Conservation (phyloP, 2,113 vertebrate genomes). For the Percina caprodes region DNA sequence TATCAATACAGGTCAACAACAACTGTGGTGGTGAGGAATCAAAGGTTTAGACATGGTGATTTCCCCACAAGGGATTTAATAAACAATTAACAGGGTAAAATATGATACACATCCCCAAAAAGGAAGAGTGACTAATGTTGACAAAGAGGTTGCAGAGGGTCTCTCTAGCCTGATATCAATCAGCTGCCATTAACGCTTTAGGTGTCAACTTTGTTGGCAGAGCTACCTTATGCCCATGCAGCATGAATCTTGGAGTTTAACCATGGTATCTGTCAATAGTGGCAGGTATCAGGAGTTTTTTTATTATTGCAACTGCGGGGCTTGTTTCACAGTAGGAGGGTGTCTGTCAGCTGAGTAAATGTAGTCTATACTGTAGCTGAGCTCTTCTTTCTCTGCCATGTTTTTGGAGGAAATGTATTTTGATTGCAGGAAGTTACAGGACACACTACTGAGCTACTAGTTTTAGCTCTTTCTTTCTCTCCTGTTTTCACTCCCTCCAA, state of each 20-base stretch:
- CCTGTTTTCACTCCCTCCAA: slow-evolving; percentile 17
- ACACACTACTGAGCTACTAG: slow-evolving; percentile 11
- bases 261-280: slow-evolving; percentile 79
- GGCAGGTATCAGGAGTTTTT: slow-evolving; percentile 57
- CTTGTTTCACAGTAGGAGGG: slow-evolving; percentile 66
- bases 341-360: slow-evolving; percentile 61
- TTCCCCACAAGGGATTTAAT: slow-evolving; percentile 9
- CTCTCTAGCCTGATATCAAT: slow-evolving; percentile 69
- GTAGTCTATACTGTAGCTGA: slow-evolving; percentile 67
- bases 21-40: slow-evolving; percentile 45
- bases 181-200: slow-evolving; percentile 72
- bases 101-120: slow-evolving; percentile 29
- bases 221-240: slow-evolving; percentile 53
- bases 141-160: slow-evolving; percentile 37
- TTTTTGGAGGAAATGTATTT: slow-evolving; percentile 51
- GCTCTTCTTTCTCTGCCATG: slow-evolving; percentile 44
- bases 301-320: slow-evolving; percentile 61
- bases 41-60: slow-evolving; percentile 1
- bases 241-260: slow-evolving; percentile 71
- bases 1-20: slow-evolving; percentile 24
- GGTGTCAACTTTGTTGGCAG: slow-evolving; percentile 72
- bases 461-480: neutral
- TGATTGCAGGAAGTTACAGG: slow-evolving; percentile 58
- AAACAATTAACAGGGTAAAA: slow-evolving; percentile 14
- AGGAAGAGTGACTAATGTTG: slow-evolving; percentile 22